Base-by-base conservation (phyloP, 2,888 invertebrate genomes). In the Mesochorus sp. region DNA sequence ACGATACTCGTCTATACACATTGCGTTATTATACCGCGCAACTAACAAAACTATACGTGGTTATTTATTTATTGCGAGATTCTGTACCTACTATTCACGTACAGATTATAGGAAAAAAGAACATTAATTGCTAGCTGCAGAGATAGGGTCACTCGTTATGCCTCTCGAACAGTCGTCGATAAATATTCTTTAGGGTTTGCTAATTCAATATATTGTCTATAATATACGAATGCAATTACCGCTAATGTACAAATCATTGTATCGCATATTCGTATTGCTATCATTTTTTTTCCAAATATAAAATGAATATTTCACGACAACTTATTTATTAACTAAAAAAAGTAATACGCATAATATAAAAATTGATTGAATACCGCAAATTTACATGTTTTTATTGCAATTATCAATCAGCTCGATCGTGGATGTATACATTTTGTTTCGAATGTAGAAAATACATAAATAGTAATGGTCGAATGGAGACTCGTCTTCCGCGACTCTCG, bases 11-110 rank as follows among this genome's bases (percentile, higher is more conserved):
- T n/a, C n/a, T n/a, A n/a, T 61, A 53, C 39, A 68, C 24, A 73
- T 77, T 77, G 73, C 77, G 68, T 68, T 68, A 39, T 74, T 53
- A n/a, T n/a, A 68, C 62, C 21, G 28, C 37, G 49, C 47, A 8
- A 61, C 37, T 12, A 14, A 12, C 21, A 66, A 28, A 49, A 59
- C 21, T 4, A 37, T 28, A 42, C 12, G 24, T 28, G 6, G 66
- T 66, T 74, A 74, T 74, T 71, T 61, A 44, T 68, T 47, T 71
- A 71, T 79, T 79, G 67, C 79, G 75, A 51, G 71, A 75, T n/a
- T n/a, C n/a, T n/a, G n/a, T 61, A 53, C 61, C 75, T 71, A 71
- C 66, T 44, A 49, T 64, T 10, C 49, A 61, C 34, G 14, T 75
- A 28, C n/a, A 42, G 12, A 34, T 26, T 2, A 14, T 12, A 31